A percentile compares a stretch with the other conserved stretches of the same genome.
Conservation (phyloP, 1,140 invertebrate species). For the Bombus picipes region DNA sequence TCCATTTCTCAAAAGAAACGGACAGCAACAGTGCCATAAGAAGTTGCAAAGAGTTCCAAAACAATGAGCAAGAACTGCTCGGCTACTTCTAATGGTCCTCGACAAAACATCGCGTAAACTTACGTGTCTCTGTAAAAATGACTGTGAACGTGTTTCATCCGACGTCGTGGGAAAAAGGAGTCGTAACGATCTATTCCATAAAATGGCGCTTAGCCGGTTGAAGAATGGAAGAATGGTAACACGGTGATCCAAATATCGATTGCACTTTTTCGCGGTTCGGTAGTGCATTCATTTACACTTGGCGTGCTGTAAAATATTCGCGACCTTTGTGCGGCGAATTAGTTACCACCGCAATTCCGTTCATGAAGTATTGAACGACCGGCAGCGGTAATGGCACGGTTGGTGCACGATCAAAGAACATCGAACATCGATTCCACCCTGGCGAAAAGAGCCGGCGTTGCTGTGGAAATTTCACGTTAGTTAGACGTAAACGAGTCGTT, state of each 20-base stretch:
- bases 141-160: neutral
- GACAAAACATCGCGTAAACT: neutral
- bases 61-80: neutral
- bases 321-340: conserved; percentile 62
- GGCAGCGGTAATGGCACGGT: conserved; percentile 51
- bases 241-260: conserved; percentile 28
- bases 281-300: conserved; percentile 38
- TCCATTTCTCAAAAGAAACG: neutral
- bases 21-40: neutral
- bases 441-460: conserved; percentile 40
- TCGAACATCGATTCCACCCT: conserved; percentile 62
- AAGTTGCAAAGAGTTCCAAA: neutral
- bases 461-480: conserved; percentile 67
- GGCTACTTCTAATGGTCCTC: neutral
- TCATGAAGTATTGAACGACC: conserved; percentile 61
- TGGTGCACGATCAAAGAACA: conserved; percentile 65
- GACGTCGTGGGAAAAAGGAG: neutral
- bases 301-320: conserved; percentile 50
- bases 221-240: neutral
- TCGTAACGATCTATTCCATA: neutral
- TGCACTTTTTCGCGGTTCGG: conserved; percentile 21
- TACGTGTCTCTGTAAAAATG: neutral
- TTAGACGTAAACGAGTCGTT: conserved; percentile 68
- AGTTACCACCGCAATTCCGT: conserved; percentile 63
- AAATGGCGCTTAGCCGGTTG: neutral